phyloP scores from a whole-genome alignment of 2,113 vertebrate species.

The Eolophus roseicapilla region DNA sequence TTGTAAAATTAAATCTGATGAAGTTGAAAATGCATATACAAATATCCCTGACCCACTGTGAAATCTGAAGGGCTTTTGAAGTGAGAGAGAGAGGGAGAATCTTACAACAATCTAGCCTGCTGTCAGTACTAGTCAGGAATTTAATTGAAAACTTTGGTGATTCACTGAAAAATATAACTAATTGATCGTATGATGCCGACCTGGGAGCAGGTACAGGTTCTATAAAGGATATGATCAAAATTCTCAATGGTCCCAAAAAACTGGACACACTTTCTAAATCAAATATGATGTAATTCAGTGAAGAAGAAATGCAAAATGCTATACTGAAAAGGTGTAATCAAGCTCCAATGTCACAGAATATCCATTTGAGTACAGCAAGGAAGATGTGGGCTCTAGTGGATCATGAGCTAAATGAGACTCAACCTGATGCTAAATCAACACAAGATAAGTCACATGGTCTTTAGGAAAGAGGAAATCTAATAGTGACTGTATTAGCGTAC shows the following conservation, averaged over 20 bases:
- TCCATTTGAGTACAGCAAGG: background rate
- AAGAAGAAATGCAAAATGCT: background rate
- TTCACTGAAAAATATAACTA: background rate
- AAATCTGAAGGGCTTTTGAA: background rate
- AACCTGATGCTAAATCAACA: background rate
- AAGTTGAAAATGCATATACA: background rate
- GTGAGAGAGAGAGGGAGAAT: background rate
- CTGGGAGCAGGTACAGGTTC: background rate
- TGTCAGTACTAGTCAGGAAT: background rate
- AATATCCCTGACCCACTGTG: background rate
- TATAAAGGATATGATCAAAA: background rate
- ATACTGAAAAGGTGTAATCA: background rate
- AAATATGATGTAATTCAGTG: background rate
- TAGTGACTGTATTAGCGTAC: constrained; percentile 11
- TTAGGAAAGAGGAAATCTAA: constrained; percentile 7
- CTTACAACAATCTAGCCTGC: background rate
- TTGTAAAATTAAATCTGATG: background rate
- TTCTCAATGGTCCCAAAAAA: background rate
- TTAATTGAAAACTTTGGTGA: background rate
- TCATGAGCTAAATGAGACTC: background rate
- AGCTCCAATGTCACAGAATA: background rate
- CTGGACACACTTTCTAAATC: background rate
- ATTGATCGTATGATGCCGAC: background rate
- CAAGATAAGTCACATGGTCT: background rate
- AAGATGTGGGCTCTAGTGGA: background rate